Conservation (phyloP, 2,797 vertebrate species). For the Phrynocephalus guinanensis region DNA sequence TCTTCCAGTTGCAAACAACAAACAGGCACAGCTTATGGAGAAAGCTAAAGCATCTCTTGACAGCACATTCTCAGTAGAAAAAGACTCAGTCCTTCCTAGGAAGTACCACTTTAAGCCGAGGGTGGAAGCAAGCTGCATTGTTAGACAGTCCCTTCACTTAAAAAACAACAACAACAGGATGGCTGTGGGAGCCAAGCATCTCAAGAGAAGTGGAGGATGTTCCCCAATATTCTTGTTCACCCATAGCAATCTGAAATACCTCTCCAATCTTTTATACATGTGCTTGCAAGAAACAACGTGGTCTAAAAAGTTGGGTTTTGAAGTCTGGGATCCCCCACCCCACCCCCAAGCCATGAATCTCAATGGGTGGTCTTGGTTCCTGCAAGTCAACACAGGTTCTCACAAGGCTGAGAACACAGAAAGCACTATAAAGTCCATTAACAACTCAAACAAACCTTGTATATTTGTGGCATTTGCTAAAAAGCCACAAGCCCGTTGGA, state of each 20-base stretch:
- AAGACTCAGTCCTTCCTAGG: background rate
- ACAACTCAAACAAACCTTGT: constrained; percentile 14
- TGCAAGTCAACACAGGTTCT: constrained; percentile 4
- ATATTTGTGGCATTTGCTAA: background rate
- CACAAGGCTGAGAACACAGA: constrained; percentile 13
- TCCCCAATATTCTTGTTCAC: background rate
- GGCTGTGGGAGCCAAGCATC: background rate
- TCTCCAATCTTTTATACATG: background rate
- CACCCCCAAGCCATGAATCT: background rate
- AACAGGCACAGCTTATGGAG: too few relatives aligned
- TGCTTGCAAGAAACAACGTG: background rate
- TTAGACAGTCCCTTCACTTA: background rate
- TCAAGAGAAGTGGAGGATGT: background rate
- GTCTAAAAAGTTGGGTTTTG: background rate
- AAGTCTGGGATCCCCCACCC: constrained; percentile 9
- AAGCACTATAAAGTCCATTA: constrained; percentile 17
- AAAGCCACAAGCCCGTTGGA: background rate
- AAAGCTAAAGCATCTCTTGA: background rate
- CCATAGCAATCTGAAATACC: constrained; percentile 1
- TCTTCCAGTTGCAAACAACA: too few relatives aligned
- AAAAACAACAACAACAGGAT: background rate
- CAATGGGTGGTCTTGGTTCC: constrained; percentile 13
- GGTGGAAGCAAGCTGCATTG: background rate
- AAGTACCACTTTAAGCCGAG: background rate
- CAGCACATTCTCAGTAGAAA: background rate